phyloP scores from a whole-genome alignment of 2,113 vertebrate genomes.

The Pteruthius melanotis region DNA sequence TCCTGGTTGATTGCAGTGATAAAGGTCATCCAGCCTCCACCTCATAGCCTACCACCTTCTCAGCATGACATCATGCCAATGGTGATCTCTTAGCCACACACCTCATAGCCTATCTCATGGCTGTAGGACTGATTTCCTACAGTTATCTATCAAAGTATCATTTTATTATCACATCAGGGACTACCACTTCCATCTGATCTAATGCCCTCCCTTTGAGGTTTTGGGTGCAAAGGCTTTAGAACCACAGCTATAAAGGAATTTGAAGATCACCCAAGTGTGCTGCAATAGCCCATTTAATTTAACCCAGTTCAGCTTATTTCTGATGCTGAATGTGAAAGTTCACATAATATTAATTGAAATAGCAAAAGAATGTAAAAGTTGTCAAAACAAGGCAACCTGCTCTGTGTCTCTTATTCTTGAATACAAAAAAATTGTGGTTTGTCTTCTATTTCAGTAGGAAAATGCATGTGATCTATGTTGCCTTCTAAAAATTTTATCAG shows the following conservation, averaged over 20 bases:
- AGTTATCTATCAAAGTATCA: not conserved
- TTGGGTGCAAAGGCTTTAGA: not conserved
- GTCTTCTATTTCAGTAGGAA: not conserved
- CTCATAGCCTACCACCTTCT: not conserved
- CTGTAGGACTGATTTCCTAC: not conserved
- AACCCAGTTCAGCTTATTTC: not conserved
- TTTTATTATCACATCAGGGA: not conserved
- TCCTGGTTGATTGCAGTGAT: no score
- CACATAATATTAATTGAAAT: not conserved
- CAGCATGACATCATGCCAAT: not conserved
- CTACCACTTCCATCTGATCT: rapidly evolving
- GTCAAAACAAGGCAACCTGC: not conserved
- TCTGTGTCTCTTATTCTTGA: not conserved
- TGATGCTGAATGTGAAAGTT: not conserved
- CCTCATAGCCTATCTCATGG: no score
- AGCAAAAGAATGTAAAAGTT: not conserved
- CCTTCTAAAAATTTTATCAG: not conserved
- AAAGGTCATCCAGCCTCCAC: not conserved
- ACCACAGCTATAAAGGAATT: not conserved
- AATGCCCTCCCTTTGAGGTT: not conserved
- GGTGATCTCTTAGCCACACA: not conserved
- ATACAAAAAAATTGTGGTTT: not conserved
- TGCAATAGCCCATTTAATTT: not conserved
- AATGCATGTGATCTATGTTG: not conserved
- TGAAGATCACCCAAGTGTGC: not conserved